phyloP scores from a whole-genome alignment of 2,113 vertebrate genomes.

The Daboia siamensis region DNA sequence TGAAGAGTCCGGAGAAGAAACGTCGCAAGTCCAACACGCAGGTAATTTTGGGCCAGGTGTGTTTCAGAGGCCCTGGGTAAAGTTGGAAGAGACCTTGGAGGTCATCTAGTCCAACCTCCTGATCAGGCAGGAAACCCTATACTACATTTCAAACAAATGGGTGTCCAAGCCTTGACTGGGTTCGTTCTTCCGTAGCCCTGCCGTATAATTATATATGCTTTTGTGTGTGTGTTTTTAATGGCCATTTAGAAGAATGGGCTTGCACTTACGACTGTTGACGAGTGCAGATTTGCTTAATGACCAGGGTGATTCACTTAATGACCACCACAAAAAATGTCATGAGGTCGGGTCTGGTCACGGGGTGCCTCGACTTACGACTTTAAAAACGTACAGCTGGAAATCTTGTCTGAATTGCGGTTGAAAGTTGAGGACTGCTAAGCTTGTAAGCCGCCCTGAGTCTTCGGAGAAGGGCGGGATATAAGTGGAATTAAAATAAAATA shows the following conservation, averaged over 20 bases:
- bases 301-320: neutral
- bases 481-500: no score
- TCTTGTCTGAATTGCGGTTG: neutral
- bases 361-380: neutral
- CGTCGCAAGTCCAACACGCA: conserved; percentile 92
- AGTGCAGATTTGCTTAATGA: neutral
- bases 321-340: neutral
- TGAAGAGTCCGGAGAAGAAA: conserved; percentile 98
- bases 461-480: no score
- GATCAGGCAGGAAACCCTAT: no score
- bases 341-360: neutral
- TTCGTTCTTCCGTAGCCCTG: no score
- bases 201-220: neutral
- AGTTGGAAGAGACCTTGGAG: no score
- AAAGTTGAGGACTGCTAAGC: neutral
- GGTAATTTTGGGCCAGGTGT: conserved; percentile 62
- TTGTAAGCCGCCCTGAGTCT: no score
- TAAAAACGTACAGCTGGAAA: neutral
- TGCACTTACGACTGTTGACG: neutral
- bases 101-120: no score
- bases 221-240: neutral
- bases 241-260: neutral
- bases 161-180: no score
- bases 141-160: no score
- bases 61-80: neutral